Conservation (phyloP, 2,888 invertebrate genomes). For the Aporophyla lueneburgensis region DNA sequence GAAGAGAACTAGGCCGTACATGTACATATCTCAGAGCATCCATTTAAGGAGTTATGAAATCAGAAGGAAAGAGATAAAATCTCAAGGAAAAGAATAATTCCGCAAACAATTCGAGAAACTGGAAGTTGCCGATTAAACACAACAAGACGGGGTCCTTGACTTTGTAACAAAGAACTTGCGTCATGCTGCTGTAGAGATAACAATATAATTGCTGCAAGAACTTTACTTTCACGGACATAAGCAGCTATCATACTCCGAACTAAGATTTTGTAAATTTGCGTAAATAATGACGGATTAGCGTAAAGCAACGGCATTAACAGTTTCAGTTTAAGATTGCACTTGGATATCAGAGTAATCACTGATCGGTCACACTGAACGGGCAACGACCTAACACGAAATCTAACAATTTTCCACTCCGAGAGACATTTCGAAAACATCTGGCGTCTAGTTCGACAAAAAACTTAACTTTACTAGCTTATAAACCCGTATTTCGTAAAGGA, state of each 20-base stretch:
- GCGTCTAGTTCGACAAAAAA: constrained; percentile 69
- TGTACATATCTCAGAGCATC: constrained; percentile 56
- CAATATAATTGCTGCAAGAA: constrained; percentile 52
- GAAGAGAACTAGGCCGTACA: constrained; percentile 63
- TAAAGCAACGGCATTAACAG: constrained; percentile 64
- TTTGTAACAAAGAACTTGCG: constrained; percentile 72
- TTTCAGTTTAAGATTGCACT: constrained; percentile 73
- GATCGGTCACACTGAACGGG: constrained; percentile 84
- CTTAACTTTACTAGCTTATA: constrained; percentile 56
- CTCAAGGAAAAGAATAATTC: constrained; percentile 78
- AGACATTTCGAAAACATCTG: constrained; percentile 86
- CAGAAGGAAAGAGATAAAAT: constrained; percentile 77
- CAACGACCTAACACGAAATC: constrained; percentile 85
- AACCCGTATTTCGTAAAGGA: constrained; percentile 65
- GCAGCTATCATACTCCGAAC: constrained; percentile 13
- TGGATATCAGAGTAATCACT: constrained; percentile 76
- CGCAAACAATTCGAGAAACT: constrained; percentile 77
- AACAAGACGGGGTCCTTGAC: constrained; percentile 80
- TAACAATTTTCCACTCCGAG: constrained; percentile 85
- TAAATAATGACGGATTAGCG: constrained; percentile 47
- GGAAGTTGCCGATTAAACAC: constrained; percentile 77
- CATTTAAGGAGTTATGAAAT: constrained; percentile 68
- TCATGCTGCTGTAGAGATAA: constrained; percentile 51
- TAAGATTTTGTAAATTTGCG: constrained; percentile 24
- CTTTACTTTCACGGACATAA: constrained; percentile 46